phyloP scores from a whole-genome alignment of 2,113 vertebrate genomes.

The Stegastes partitus region DNA sequence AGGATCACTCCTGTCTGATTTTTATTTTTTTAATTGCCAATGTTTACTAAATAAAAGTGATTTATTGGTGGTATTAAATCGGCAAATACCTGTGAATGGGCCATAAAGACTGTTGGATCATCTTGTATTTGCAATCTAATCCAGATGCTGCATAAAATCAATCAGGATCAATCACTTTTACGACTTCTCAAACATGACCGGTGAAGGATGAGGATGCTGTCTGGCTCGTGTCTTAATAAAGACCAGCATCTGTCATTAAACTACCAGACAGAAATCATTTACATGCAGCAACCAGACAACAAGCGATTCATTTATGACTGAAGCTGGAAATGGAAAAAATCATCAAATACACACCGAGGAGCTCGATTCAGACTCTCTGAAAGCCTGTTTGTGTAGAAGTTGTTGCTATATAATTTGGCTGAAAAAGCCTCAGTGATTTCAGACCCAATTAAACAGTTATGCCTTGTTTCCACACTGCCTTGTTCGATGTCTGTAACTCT shows the following conservation, averaged over 20 bases:
- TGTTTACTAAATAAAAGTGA: too few relatives aligned
- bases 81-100: background rate
- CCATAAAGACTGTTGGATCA: background rate
- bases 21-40: too few relatives aligned
- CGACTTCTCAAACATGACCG: background rate
- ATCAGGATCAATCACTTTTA: background rate
- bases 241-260: background rate
- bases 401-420: too few relatives aligned
- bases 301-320: background rate
- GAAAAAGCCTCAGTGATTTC: too few relatives aligned
- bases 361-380: too few relatives aligned
- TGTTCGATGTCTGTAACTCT: too few relatives aligned
- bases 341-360: background rate
- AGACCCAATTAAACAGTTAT: too few relatives aligned
- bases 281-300: background rate
- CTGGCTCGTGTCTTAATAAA: background rate
- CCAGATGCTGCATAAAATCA: background rate
- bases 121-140: background rate
- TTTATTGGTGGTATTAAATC: too few relatives aligned
- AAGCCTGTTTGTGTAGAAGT: too few relatives aligned
- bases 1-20: too few relatives aligned
- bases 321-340: too few relatives aligned
- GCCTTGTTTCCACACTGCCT: too few relatives aligned
- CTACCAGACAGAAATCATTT: background rate
- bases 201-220: background rate